Evolutionary conservation across 2,888 invertebrate genomes (phyloP).

Genomic region (Tetramorium bicarinatum): DNA sequence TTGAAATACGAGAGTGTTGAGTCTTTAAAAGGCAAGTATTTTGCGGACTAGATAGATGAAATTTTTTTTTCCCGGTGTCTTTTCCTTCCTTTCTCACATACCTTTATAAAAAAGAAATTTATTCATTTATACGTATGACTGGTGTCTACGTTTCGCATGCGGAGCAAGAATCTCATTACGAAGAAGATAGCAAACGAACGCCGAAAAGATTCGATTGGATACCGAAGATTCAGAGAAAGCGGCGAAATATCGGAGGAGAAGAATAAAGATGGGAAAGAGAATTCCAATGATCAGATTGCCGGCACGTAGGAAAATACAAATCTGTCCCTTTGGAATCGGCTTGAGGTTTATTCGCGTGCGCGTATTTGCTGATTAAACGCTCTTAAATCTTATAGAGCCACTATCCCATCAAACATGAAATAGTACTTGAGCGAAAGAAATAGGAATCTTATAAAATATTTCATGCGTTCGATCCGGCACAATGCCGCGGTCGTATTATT

Average conservation of each 20-base stretch:
- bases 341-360: constrained; percentile 9
- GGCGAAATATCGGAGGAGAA: background rate
- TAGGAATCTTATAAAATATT: constrained; percentile 36
- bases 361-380: constrained; percentile 45
- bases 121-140: constrained; percentile 7
- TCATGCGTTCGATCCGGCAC: background rate
- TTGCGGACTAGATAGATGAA: constrained; percentile 3
- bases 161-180: constrained; percentile 62
- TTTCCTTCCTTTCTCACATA: background rate
- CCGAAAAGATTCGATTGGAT: constrained; percentile 64
- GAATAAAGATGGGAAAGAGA: constrained; percentile 32
- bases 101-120: background rate
- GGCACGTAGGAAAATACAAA: constrained; percentile 15
- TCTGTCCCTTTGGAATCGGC: background rate
- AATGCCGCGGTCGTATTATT: background rate
- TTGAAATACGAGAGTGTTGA: background rate
- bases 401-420: constrained; percentile 1
- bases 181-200: constrained; percentile 34
- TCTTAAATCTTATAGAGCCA: constrained; percentile 30
- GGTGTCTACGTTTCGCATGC: constrained; percentile 35
- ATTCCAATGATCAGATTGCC: constrained; percentile 52
- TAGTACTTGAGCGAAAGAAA: background rate
- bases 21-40: background rate
- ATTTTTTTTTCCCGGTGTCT: constrained; percentile 18
- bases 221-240: constrained; percentile 18